Base-by-base conservation (phyloP, 92 coral and sea anemone genomes). In the Bergia sp. region DNA sequence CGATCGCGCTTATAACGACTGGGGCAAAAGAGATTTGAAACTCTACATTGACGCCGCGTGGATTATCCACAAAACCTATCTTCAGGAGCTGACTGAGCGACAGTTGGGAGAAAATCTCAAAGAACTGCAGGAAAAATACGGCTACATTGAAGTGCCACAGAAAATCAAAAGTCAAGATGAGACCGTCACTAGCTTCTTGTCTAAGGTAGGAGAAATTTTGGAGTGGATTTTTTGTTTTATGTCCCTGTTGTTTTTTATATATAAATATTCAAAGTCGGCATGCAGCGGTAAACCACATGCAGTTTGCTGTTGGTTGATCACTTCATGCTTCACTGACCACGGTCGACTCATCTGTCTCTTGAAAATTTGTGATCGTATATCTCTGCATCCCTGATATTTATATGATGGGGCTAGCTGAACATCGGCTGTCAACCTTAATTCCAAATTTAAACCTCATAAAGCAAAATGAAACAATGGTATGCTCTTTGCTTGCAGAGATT, bases 11-110 rank as follows among this genome's bases (percentile, higher is more conserved):
- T 97, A 95, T 91, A 97, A 97, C 87, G 99, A 97, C 76, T 97
- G 99, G 99, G 99, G 99, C 10, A 97, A 97, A 81, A 90, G 99
- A 81, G 99, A 97, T 93, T 91, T 97, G 58, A 97, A 97, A 82
- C 94, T 97, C 66, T 97, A 95, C 83, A 95, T 97, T 77, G 99
- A 97, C 74, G 99, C 99, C 38, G 99, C 99, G 10, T 97, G 99
- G 99, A 96, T 97, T 23, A 95, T 95, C 55, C 98, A 97, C 80
- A 97, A 97, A 85, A 97, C 99, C 42, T 95, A 93, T 55, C 86
- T 97, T 29, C 99, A 97, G 91, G 99, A 97, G 77, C 76, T 88
- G 12, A 93, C 93, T 8, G 99, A 97, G 81, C 89, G 95, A 37
- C 96, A 95, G 89, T 73, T 97, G 37, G 96, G 93, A 1, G 99